Evolutionary conservation across 2,113 vertebrate species (phyloP).

Genomic region (Panthera leo): DNA sequence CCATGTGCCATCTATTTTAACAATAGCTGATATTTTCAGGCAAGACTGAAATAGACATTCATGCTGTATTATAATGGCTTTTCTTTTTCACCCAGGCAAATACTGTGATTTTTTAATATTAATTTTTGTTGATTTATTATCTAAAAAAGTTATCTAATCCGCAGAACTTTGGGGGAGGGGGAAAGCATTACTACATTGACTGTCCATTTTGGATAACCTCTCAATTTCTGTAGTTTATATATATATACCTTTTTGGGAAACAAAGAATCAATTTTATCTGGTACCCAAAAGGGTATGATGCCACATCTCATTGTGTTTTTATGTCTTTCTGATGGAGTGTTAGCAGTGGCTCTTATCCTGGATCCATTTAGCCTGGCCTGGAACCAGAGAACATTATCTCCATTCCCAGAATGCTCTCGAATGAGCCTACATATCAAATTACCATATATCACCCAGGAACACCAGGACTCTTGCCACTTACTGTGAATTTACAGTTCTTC

Average conservation of each 20-base stretch:
- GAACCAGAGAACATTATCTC: conserved; percentile 63
- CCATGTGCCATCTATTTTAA: background rate
- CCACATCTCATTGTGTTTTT: conserved; percentile 36
- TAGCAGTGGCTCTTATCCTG: conserved; percentile 40
- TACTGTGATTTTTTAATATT: background rate
- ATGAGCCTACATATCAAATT: conserved; percentile 52
- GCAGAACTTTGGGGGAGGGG: conserved; percentile 51
- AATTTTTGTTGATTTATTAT: background rate
- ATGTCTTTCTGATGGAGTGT: conserved; percentile 45
- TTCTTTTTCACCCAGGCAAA: background rate
- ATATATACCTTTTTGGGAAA: conserved; percentile 45
- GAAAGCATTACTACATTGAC: conserved; percentile 47
- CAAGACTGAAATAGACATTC: background rate
- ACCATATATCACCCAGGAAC: background rate
- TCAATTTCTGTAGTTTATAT: conserved; percentile 56
- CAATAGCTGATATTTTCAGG: background rate
- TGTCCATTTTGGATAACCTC: conserved; percentile 53
- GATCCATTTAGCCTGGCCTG: conserved; percentile 59
- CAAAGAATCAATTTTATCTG: conserved; percentile 54
- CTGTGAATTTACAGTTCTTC: conserved; percentile 52
- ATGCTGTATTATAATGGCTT: background rate
- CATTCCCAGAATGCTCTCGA: conserved; percentile 60
- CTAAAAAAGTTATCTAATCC: conserved; percentile 6
- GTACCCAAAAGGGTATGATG: conserved; percentile 28
- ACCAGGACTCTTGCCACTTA: conserved; percentile 1